Percentiles rank a stretch among this genome's conserved stretches.
phyloP scores from a whole-genome alignment of 64 coral and sea anemone species.

The Stichodactyla helianthus region DNA sequence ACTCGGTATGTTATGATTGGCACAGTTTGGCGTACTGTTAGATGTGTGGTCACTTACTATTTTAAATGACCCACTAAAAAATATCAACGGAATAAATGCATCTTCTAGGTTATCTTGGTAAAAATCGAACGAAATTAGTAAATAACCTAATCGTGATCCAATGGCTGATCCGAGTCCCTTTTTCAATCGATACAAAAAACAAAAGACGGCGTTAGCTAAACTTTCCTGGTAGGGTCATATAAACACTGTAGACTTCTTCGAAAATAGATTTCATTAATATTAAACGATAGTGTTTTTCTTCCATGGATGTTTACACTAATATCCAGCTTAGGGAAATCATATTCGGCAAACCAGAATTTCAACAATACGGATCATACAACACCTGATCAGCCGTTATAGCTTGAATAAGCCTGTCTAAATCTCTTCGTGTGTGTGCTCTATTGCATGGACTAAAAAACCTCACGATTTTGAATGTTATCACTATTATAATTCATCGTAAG shows the following conservation, averaged over 20 bases:
- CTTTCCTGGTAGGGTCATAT: too few species aligned
- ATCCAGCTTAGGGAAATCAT: neutral
- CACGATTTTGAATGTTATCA: neutral
- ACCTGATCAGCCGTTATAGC: neutral
- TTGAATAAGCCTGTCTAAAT: neutral
- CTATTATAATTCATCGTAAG: neutral
- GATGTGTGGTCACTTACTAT: neutral
- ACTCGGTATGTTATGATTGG: neutral
- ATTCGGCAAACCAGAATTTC: neutral
- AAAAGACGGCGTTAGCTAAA: too few species aligned
- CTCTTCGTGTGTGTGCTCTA: neutral
- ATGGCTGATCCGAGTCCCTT: neutral
- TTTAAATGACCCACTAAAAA: neutral
- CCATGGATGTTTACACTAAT: neutral
- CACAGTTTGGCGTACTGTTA: neutral
- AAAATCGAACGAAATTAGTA: neutral
- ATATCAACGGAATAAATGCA: neutral
- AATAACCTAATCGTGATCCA: neutral
- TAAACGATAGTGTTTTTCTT: neutral
- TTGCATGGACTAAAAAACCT: neutral
- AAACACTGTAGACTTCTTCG: neutral
- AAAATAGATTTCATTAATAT: constrained; percentile 14
- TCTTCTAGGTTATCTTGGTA: neutral
- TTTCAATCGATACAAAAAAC: neutral
- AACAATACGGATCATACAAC: neutral